phyloP scores from a whole-genome alignment of 1,140 invertebrate species.

The Procambarus virginalis region DNA sequence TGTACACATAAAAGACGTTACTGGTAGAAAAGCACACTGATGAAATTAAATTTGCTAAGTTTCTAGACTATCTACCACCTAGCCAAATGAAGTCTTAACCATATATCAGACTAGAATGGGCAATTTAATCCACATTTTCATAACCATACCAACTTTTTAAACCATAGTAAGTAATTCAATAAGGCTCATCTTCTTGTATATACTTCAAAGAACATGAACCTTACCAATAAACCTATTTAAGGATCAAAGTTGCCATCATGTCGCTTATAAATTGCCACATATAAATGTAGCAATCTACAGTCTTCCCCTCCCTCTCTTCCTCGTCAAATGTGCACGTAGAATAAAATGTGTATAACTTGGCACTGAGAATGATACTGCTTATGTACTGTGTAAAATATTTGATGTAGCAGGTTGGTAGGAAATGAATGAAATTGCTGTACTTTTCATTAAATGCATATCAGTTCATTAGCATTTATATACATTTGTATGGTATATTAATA shows the following conservation, averaged over 20 bases:
- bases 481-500: not conserved
- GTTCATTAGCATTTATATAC: not conserved
- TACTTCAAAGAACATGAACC: conserved; percentile 22
- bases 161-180: conserved; percentile 17
- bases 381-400: conserved; percentile 6
- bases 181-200: conserved; percentile 34
- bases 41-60: conserved; percentile 51
- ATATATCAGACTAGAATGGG: conserved; percentile 61
- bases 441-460: not conserved
- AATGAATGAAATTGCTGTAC: no score
- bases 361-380: conserved; percentile 49
- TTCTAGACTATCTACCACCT: conserved; percentile 54
- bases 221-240: conserved; percentile 18
- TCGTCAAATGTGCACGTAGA: conserved; percentile 5
- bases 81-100: conserved; percentile 59
- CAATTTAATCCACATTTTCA: conserved; percentile 50
- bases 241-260: conserved; percentile 13
- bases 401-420: not conserved
- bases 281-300: conserved; percentile 2
- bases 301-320: conserved; percentile 22
- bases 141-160: conserved; percentile 19
- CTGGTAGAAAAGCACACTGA: conserved; percentile 67
- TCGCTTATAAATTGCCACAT: not conserved
- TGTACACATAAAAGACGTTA: conserved; percentile 63
- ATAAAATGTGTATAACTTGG: conserved; percentile 33